Evolutionary conservation across 2,797 vertebrate species (phyloP).

Genomic region (Sebastolobus alascanus): DNA sequence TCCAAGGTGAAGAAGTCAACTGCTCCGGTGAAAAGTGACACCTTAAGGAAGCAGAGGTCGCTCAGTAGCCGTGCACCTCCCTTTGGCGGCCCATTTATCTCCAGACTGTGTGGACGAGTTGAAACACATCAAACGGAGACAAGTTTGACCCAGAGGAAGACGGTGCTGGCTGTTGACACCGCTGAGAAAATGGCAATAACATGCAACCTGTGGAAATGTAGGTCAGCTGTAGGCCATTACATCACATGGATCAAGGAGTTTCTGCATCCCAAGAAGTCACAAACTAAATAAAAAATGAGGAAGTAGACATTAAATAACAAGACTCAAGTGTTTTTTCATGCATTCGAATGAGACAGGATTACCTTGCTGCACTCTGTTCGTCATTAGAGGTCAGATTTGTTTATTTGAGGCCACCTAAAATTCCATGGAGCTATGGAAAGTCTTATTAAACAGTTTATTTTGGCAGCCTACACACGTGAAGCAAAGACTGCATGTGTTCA

Average conservation of each 20-base stretch:
- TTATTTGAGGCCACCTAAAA: neutral
- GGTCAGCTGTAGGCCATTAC: neutral
- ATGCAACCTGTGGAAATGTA: neutral
- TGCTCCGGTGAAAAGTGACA: slow-evolving; percentile 47
- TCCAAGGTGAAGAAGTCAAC: slow-evolving; percentile 50
- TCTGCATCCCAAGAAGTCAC: neutral
- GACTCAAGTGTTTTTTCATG: neutral
- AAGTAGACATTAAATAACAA: neutral
- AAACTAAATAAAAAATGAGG: neutral
- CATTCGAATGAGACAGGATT: neutral
- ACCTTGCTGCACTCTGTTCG: neutral
- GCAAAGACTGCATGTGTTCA: slow-evolving; percentile 20
- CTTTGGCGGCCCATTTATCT: slow-evolving; percentile 55
- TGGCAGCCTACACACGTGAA: slow-evolving; percentile 7
- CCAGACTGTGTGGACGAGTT: slow-evolving; percentile 45
- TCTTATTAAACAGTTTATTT: neutral
- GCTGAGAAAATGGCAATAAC: slow-evolving; percentile 43
- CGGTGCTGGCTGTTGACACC: slow-evolving; percentile 27
- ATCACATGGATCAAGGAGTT: neutral
- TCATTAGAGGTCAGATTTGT: slow-evolving; percentile 1
- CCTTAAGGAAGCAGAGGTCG: slow-evolving; percentile 54
- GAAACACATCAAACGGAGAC: slow-evolving; percentile 49
- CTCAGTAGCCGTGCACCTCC: slow-evolving; percentile 38
- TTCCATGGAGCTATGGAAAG: neutral
- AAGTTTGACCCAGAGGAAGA: slow-evolving; percentile 33